Conservation (phyloP, 2,888 invertebrate species). For the Pammene fasciana region DNA sequence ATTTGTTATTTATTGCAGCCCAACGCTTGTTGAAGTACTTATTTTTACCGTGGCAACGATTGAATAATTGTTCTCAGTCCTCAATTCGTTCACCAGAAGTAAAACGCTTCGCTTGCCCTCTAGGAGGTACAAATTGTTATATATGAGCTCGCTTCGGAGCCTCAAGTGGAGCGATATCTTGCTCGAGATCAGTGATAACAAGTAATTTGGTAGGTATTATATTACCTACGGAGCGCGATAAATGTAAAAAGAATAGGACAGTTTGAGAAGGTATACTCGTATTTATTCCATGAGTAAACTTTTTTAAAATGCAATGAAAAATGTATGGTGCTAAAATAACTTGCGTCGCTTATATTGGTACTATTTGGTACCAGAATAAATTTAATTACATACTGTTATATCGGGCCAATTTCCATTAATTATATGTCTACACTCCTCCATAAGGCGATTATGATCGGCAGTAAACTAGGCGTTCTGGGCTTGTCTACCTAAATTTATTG, state of each 20-base stretch:
- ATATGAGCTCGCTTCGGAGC: conserved; percentile 19
- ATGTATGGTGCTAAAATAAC: conserved; percentile 10
- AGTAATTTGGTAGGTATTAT: conserved; percentile 14
- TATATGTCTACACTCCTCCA: conserved; percentile 31
- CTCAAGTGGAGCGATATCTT: conserved; percentile 22
- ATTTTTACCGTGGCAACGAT: conserved; percentile 61
- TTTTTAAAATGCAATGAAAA: conserved; percentile 3
- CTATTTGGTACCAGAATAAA: neutral
- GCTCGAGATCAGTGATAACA: conserved; percentile 25
- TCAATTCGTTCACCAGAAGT: conserved; percentile 39
- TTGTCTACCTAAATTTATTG: conserved; percentile 40
- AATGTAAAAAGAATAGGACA: neutral
- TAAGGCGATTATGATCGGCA: conserved; percentile 37
- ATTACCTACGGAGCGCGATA: neutral
- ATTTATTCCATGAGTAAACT: neutral
- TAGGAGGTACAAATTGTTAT: conserved; percentile 35
- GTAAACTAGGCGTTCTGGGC: conserved; percentile 33
- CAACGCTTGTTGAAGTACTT: conserved; percentile 54
- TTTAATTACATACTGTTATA: conserved; percentile 22
- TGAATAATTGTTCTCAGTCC: conserved; percentile 62
- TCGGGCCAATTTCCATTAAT: conserved; percentile 30
- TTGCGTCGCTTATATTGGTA: neutral
- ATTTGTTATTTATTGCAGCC: conserved; percentile 75
- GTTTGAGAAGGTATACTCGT: neutral
- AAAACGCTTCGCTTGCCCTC: conserved; percentile 20